A percentile compares a stretch with the other conserved stretches of the same genome.
These are phyloP conservation scores for Paramormyrops kingsleyae DNA, from an alignment of 2,113 vertebrate genomes.

Conservation along the genomic window DNA sequence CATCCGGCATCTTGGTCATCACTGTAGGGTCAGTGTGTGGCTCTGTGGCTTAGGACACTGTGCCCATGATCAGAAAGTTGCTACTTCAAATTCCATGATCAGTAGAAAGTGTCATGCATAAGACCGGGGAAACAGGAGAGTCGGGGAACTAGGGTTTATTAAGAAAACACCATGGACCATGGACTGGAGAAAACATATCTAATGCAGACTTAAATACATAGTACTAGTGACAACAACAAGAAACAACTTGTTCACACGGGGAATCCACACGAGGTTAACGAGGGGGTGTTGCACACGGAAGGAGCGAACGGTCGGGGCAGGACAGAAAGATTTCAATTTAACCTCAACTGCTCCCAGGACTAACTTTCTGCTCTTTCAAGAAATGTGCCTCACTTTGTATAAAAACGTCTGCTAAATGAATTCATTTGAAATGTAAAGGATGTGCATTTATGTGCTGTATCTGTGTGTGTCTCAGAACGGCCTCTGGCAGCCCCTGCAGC, in stretches of 20 bases:
- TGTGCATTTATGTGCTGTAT: background rate
- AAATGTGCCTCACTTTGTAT: background rate
- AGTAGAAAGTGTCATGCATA: too few species aligned
- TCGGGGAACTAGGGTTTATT: too few species aligned
- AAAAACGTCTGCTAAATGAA: background rate
- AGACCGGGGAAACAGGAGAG: too few species aligned
- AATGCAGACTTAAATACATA: too few species aligned
- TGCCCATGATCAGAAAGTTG: background rate
- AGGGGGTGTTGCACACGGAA: too few species aligned
- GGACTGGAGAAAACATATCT: too few species aligned
- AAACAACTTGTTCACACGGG: too few species aligned
- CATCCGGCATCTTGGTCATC: background rate
- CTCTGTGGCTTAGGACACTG: background rate
- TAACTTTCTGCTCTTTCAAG: background rate
- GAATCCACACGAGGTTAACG: too few species aligned
- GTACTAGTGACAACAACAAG: too few species aligned
- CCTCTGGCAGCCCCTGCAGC: slow-evolving; percentile 16
- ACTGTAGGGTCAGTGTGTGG: background rate
- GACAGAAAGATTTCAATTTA: background rate
- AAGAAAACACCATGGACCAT: too few species aligned
- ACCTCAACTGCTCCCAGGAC: background rate
- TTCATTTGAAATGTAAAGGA: background rate
- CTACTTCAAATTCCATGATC: background rate
- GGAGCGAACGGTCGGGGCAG: too few species aligned
- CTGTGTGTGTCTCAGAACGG: background rate